phyloP scores from a whole-genome alignment of 1,140 invertebrate species.

The Ladona fulva region DNA sequence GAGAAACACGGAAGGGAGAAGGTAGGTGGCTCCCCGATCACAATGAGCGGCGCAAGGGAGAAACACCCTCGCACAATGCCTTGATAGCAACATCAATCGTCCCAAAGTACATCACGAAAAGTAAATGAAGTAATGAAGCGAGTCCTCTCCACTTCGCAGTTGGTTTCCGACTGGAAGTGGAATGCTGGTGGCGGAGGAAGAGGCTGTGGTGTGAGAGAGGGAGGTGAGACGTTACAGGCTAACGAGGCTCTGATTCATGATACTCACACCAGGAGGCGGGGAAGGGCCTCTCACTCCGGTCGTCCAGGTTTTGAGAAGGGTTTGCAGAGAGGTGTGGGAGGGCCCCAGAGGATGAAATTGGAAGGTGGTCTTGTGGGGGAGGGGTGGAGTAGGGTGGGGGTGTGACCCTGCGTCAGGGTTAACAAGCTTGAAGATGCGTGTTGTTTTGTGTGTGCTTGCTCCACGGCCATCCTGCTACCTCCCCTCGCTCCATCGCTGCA shows the following conservation, averaged over 20 bases:
- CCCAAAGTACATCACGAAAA: not conserved
- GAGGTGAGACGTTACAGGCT: not conserved
- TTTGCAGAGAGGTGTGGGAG: not conserved
- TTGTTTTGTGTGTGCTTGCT: not conserved
- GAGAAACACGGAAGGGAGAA: not conserved
- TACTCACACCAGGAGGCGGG: not conserved
- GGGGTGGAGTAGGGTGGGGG: not conserved
- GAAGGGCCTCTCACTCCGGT: not conserved
- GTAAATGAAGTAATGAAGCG: slow-evolving; percentile 5
- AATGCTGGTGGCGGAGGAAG: not conserved
- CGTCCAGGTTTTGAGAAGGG: not conserved
- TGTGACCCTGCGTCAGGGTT: not conserved
- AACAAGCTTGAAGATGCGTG: not conserved
- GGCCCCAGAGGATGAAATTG: not conserved
- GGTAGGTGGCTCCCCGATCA: not conserved
- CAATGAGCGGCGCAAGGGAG: too few species aligned
- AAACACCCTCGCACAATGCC: not conserved
- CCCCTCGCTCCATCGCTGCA: not conserved
- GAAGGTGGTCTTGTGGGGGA: not conserved
- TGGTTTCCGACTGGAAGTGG: not conserved
- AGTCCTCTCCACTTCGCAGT: not conserved
- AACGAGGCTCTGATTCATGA: not conserved
- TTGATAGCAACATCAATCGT: not conserved
- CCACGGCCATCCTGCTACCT: not conserved
- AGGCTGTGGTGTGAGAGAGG: not conserved